These are phyloP conservation scores for Syngnathoides biaculeatus DNA, from an alignment of 2,113 vertebrate genomes.

Conservation along the genomic window DNA sequence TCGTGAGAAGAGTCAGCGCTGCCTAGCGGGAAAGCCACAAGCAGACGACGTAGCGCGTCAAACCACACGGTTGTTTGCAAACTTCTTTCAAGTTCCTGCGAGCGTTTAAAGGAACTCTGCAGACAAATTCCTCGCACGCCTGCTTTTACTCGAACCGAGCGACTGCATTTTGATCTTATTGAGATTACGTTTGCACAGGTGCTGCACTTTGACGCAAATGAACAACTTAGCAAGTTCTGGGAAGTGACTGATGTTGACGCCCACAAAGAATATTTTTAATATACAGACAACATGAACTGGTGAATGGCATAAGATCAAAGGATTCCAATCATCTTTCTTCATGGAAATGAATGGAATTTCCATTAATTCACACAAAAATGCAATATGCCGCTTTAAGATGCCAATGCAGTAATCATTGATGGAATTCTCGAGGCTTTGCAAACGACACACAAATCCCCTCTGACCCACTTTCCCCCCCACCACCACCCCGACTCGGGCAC, in stretches of 20 bases:
- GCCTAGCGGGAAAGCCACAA: background rate
- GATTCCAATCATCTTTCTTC: too few relatives aligned
- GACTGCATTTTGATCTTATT: too few relatives aligned
- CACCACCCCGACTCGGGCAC: slow-evolving; percentile 19
- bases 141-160: background rate
- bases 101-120: background rate
- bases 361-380: too few relatives aligned
- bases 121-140: background rate
- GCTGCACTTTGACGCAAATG: too few relatives aligned
- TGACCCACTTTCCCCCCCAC: slow-evolving; percentile 29
- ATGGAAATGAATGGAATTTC: too few relatives aligned
- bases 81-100: background rate
- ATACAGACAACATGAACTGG: too few relatives aligned
- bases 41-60: background rate
- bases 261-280: too few relatives aligned
- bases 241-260: too few relatives aligned
- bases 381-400: background rate
- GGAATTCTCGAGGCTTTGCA: background rate
- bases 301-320: too few relatives aligned
- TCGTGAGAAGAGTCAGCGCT: background rate
- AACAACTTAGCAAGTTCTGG: too few relatives aligned
- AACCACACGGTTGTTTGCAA: background rate
- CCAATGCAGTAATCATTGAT: background rate
- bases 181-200: too few relatives aligned
- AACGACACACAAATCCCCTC: slow-evolving; percentile 25